A percentile compares a stretch with the other conserved stretches of the same genome.
Evolutionary conservation across 2,113 vertebrate genomes (phyloP).

Genomic region (Chaenogobius annularis): DNA sequence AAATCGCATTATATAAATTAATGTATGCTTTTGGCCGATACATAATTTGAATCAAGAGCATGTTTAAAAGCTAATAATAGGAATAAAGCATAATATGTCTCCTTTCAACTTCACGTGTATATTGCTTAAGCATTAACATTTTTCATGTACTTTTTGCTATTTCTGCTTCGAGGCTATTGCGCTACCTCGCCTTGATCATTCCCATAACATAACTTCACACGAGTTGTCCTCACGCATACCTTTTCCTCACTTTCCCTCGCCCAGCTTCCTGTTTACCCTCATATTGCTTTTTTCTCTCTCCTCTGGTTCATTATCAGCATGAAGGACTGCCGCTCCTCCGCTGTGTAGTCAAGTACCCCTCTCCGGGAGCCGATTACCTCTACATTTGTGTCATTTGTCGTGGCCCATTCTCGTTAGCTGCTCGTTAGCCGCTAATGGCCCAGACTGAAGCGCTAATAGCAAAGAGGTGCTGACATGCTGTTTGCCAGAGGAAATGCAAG

Average conservation of each 20-base stretch:
- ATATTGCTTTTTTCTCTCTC: neutral
- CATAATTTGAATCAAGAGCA: too few relatives aligned
- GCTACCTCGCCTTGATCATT: neutral
- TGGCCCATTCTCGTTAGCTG: constrained; percentile 2
- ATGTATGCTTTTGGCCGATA: too few relatives aligned
- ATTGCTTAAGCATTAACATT: neutral
- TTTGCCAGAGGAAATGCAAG: constrained; percentile 50
- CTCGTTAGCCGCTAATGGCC: constrained; percentile 56
- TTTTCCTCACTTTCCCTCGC: neutral
- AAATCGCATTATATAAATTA: too few relatives aligned
- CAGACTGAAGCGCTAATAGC: constrained; percentile 47
- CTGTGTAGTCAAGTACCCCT: constrained; percentile 32
- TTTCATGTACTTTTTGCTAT: neutral
- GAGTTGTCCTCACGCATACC: neutral
- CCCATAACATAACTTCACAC: neutral
- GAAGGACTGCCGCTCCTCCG: constrained; percentile 1
- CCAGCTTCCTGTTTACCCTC: neutral
- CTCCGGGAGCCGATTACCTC: constrained; percentile 43
- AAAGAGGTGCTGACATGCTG: constrained; percentile 52
- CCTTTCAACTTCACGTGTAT: too few relatives aligned
- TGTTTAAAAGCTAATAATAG: too few relatives aligned
- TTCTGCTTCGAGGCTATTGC: neutral
- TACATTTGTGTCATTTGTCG: constrained; percentile 41
- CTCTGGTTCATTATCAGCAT: constrained; percentile 1
- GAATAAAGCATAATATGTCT: too few relatives aligned